Percentiles rank a stretch among this genome's conserved stretches.
Conservation (phyloP, 2,888 invertebrate species). For the Diogma glabrata region DNA sequence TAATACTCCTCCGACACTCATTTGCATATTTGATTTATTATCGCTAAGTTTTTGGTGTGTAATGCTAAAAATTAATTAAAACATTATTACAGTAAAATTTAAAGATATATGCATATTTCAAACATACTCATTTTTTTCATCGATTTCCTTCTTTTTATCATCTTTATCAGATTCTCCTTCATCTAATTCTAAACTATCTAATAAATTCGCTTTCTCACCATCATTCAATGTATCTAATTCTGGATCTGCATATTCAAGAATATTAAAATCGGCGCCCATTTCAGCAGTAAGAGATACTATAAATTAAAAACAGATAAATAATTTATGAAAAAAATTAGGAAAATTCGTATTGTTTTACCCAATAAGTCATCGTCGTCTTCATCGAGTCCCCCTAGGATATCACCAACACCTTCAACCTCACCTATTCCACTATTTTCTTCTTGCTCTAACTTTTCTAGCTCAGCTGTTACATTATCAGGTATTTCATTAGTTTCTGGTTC, state of each 20-base stretch:
- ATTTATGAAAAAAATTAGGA: too few relatives aligned
- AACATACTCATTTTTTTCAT: slow-evolving; percentile 9
- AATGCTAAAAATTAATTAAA: neutral
- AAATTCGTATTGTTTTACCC: too few relatives aligned
- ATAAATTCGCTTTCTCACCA: slow-evolving; percentile 71
- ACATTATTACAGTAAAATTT: neutral
- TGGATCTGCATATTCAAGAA: slow-evolving; percentile 90
- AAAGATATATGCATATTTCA: neutral
- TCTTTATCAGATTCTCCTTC: slow-evolving; percentile 61
- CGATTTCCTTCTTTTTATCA: slow-evolving; percentile 38
- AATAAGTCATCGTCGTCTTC: slow-evolving; percentile 73
- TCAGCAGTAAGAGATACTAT: slow-evolving; percentile 59
- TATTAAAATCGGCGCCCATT: slow-evolving; percentile 90
- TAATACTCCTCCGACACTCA: neutral
- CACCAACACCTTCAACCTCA: slow-evolving; percentile 57
- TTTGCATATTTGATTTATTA: neutral
- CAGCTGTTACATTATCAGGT: slow-evolving; percentile 55
- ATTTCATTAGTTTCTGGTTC: slow-evolving; percentile 38
- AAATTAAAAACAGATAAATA: too few relatives aligned
- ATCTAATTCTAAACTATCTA: slow-evolving; percentile 74
- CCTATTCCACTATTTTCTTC: slow-evolving; percentile 46
- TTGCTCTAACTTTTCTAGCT: slow-evolving; percentile 55
- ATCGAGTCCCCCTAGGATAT: slow-evolving; percentile 69
- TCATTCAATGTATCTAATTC: slow-evolving; percentile 72
- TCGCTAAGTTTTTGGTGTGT: neutral